Percentiles rank a stretch among this genome's conserved stretches.
Evolutionary conservation across 1,140 invertebrate genomes (phyloP).

Genomic region (Doryteuthis pealeii): DNA sequence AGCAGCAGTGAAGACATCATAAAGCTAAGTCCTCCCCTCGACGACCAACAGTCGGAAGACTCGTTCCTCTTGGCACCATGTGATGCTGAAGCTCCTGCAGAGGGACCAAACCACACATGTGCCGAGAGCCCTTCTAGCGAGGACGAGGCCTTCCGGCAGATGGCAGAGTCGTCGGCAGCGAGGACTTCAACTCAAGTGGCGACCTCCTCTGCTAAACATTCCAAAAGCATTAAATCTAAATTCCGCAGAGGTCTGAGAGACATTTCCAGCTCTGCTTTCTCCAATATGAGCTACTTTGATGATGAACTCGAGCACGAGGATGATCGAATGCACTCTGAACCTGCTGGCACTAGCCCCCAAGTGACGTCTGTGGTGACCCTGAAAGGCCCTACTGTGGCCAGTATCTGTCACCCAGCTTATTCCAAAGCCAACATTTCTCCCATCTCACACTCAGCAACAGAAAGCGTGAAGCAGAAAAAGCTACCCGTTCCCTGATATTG

Average conservation of each 20-base stretch:
- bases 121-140: not conserved
- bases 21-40: not conserved
- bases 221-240: constrained; percentile 31
- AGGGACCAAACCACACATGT: not conserved
- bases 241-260: constrained; percentile 24
- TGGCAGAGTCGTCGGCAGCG: not conserved
- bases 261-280: constrained; percentile 44
- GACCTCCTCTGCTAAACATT: constrained; percentile 24
- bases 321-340: not conserved
- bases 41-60: constrained; percentile 4
- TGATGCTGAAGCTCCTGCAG: not conserved
- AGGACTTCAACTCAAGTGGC: not conserved
- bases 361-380: constrained; percentile 14
- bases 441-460: constrained; percentile 22
- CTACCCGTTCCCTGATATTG: not conserved
- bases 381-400: constrained; percentile 18
- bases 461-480: constrained; percentile 44
- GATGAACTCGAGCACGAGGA: constrained; percentile 35
- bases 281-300: constrained; percentile 56
- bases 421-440: constrained; percentile 31
- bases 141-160: not conserved
- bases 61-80: not conserved
- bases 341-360: constrained; percentile 11
- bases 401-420: constrained; percentile 31
- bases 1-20: not conserved